These are phyloP conservation scores for Ormia ochracea DNA, from an alignment of 2,888 invertebrate species.

Conservation along the genomic window DNA sequence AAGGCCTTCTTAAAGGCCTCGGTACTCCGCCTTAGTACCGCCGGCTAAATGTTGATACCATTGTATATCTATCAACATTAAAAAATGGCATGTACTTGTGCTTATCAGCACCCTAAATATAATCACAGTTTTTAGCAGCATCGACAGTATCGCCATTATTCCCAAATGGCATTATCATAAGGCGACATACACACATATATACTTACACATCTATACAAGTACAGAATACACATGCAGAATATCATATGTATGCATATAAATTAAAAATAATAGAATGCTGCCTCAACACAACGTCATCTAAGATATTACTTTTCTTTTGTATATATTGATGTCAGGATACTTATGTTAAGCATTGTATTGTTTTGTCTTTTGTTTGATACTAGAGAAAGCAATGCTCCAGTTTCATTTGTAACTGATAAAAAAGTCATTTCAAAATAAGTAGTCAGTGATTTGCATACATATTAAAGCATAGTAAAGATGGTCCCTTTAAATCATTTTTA, in stretches of 20 bases:
- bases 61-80: conserved; percentile 15
- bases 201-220: background rate
- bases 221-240: no score
- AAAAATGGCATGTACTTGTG: conserved; percentile 35
- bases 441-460: background rate
- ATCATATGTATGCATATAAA: background rate
- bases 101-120: background rate
- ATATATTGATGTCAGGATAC: conserved; percentile 35
- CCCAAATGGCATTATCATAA: conserved; percentile 26
- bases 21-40: no score
- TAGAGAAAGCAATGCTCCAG: conserved; percentile 8
- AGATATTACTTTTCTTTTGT: conserved; percentile 26
- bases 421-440: background rate
- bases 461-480: background rate
- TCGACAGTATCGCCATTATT: conserved; percentile 25
- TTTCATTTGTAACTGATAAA: background rate
- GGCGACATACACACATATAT: background rate
- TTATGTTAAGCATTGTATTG: background rate
- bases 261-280: background rate
- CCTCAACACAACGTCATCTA: conserved; percentile 35
- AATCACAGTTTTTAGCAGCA: background rate
- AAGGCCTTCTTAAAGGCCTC: no score
- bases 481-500: conserved; percentile 11
- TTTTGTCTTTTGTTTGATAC: background rate
- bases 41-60: conserved; percentile 22